Evolutionary conservation across 2,888 invertebrate genomes (phyloP).

Genomic region (Ophion obscuratus): DNA sequence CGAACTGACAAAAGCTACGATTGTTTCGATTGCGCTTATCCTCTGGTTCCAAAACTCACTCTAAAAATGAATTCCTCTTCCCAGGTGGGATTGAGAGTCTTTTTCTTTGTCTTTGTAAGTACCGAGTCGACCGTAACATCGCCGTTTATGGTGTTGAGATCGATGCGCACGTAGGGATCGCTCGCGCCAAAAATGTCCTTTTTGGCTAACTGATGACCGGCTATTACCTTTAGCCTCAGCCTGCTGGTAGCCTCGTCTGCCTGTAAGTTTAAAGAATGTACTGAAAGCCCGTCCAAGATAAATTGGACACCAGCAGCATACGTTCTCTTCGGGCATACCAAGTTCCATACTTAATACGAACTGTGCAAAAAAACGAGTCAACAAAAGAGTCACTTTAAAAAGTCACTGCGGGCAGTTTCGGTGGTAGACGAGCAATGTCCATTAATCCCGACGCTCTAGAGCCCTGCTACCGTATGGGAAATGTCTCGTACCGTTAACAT

Average conservation of each 20-base stretch:
- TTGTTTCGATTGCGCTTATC: background rate
- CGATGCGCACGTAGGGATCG: slow-evolving; percentile 98
- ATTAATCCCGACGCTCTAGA: no score
- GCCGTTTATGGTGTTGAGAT: slow-evolving; percentile 93
- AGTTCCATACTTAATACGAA: no score
- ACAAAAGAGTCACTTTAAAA: no score
- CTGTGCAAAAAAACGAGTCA: no score
- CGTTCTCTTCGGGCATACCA: background rate
- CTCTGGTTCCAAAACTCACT: slow-evolving; percentile 86
- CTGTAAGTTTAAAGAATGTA: slow-evolving; percentile 80
- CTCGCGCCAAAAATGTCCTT: slow-evolving; percentile 99
- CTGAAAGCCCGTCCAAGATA: background rate
- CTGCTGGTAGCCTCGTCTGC: slow-evolving; percentile 92
- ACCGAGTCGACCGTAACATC: slow-evolving; percentile 96
- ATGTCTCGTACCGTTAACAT: background rate
- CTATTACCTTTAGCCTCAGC: slow-evolving; percentile 93
- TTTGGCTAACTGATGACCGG: slow-evolving; percentile 96
- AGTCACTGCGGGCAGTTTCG: no score
- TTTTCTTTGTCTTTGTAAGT: slow-evolving; percentile 98
- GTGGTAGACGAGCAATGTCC: no score
- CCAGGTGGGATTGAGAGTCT: slow-evolving; percentile 99
- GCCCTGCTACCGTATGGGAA: background rate
- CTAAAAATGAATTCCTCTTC: slow-evolving; percentile 98
- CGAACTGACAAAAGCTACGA: background rate
- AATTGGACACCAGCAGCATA: no score